Evolutionary conservation across 2,797 vertebrate species (phyloP), one percentile per base, ranked within the genome.

Genomic region (Caiman crocodilus): DNA sequence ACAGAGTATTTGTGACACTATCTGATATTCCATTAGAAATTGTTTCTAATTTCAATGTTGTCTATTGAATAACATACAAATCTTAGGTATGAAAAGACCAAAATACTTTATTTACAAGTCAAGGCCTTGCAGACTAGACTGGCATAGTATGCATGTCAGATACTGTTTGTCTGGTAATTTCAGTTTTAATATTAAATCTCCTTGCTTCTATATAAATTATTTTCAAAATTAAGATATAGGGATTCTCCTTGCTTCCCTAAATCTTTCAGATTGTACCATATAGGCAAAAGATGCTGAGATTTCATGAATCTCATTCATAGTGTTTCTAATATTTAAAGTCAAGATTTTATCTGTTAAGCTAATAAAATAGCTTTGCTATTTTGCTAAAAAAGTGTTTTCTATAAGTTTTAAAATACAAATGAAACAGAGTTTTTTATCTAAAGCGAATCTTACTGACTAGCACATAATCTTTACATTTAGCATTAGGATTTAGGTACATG

Each of bases 311-410:
- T 71, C 28, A 7, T 71, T 35, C 61, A 61, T 6, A 61, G 4
- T 18, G 80, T 5, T 13, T 78, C 65, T 73, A n/a, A 7, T 74
- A 5, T 2, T 74, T 91, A 5, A 64, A 88, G 79, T 18, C 21
- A 75, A 5, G 20, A 1, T 79, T 79, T 76, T 82, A 7, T 23
- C 7, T 69, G 21, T 32, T 58, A 90, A 82, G 4, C 4, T 56
- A 65, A 5, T 50, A 50, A 50, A 50, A 42, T 28, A 42, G 3
- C 2, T 5, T 84, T 60, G 18, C 16, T 58, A 7, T 28, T 69
- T 57, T 79, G 71, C 0, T 1, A 2, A 30, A 42, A 16, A 6
- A 26, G 5, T 1, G 0, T 4, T 57, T 42, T 85, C 42, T 10
- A 50, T 50, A 50, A 50, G 42, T 50, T 50, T 50, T 50, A 50